Conservation (phyloP, 1,140 invertebrate species). For the Brachionus sp. region DNA sequence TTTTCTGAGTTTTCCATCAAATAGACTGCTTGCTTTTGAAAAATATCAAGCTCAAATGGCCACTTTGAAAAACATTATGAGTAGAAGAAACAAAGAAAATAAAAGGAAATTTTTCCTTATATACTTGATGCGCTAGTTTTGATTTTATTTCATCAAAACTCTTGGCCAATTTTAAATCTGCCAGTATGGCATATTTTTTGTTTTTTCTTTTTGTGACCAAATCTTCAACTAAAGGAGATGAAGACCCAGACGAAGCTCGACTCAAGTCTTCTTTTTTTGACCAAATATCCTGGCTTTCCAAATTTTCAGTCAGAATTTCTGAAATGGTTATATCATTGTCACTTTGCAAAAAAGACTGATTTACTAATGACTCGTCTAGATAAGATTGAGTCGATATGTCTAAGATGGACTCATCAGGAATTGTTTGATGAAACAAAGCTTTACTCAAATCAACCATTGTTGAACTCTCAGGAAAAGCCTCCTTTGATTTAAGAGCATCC, state of each 20-base stretch:
- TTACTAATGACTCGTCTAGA: not conserved
- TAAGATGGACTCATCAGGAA: slow-evolving; percentile 8
- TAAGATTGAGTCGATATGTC: slow-evolving; percentile 38
- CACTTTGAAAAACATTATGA: slow-evolving; percentile 61
- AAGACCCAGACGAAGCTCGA: not conserved
- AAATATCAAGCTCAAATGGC: slow-evolving; percentile 89
- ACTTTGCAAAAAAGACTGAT: slow-evolving; percentile 26
- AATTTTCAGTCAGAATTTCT: not conserved
- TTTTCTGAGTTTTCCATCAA: slow-evolving; percentile 87
- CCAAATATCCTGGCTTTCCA: not conserved
- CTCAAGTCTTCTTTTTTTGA: not conserved
- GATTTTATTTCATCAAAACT: slow-evolving; percentile 35
- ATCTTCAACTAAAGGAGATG: not conserved
- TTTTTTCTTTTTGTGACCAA: not conserved
- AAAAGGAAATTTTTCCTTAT: not conserved
- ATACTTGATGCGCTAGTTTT: slow-evolving; percentile 18
- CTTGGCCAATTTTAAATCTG: slow-evolving; percentile 28
- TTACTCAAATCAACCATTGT: slow-evolving; percentile 42
- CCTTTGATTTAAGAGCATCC: not conserved
- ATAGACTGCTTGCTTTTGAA: slow-evolving; percentile 92
- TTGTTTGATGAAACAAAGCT: slow-evolving; percentile 15
- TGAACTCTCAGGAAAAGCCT: not conserved
- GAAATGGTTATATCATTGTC: not conserved
- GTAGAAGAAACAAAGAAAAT: not conserved
- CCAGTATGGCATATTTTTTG: slow-evolving; percentile 38